Evolutionary conservation across 2,888 invertebrate genomes (phyloP).

Genomic region (Drosophila stalkeri): DNA sequence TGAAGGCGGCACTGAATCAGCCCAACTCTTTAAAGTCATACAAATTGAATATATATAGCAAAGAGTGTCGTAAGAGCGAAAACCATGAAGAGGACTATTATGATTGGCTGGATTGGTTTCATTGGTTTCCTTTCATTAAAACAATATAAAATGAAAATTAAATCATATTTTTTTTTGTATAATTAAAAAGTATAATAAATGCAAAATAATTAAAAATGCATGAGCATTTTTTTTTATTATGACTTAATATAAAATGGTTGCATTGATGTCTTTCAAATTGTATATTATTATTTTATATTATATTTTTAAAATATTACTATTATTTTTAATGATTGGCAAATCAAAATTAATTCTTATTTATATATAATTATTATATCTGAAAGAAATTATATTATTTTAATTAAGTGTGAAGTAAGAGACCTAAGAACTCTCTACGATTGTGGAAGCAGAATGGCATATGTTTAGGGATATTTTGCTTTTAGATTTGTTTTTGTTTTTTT

Average conservation of each 20-base stretch:
- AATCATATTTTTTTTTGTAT: not conserved
- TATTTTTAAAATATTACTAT: too few relatives aligned
- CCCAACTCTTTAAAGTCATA: conserved; percentile 12
- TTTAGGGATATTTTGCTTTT: too few relatives aligned
- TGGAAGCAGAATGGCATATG: too few relatives aligned
- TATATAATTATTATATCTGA: too few relatives aligned
- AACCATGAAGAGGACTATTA: not conserved
- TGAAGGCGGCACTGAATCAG: not conserved
- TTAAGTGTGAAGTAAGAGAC: too few relatives aligned
- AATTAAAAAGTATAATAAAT: not conserved
- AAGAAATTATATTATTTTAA: too few relatives aligned
- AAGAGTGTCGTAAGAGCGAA: not conserved
- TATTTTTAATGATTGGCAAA: too few relatives aligned
- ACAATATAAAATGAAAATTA: not conserved
- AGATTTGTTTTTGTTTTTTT: too few relatives aligned
- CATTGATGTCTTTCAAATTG: not conserved
- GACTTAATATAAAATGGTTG: not conserved
- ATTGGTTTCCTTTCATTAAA: not conserved
- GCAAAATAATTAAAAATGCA: not conserved
- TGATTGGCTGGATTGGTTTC: not conserved
- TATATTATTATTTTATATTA: too few relatives aligned
- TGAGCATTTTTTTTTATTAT: too few relatives aligned
- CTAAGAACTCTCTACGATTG: too few relatives aligned
- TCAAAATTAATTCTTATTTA: too few relatives aligned
- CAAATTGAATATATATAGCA: conserved; percentile 2